phyloP scores from a whole-genome alignment of 30 jellyfish, hydroid and myxozoan species.

The Mastigias papua region DNA sequence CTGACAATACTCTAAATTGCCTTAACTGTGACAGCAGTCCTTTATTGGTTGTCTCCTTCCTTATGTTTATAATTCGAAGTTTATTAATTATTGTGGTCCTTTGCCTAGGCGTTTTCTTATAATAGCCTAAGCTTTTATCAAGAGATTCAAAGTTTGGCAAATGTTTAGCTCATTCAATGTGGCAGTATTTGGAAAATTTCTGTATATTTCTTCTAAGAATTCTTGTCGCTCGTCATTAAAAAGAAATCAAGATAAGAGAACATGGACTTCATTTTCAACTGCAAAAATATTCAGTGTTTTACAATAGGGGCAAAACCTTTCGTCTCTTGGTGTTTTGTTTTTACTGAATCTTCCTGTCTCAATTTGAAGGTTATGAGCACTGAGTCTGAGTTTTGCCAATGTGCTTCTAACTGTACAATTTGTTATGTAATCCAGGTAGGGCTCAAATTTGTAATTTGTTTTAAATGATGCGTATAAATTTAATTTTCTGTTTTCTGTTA shows the following conservation, averaged over 20 bases:
- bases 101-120: background rate
- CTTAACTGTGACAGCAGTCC: background rate
- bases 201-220: conserved; percentile 1
- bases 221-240: conserved; percentile 28
- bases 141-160: too few relatives aligned
- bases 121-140: too few relatives aligned
- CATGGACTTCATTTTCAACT: conserved; percentile 46
- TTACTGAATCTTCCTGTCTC: conserved; percentile 40
- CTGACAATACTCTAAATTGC: background rate
- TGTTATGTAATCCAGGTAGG: conserved; percentile 38
- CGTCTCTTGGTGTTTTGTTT: conserved; percentile 56
- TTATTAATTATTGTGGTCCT: background rate
- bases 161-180: background rate
- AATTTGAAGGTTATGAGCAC: conserved; percentile 44
- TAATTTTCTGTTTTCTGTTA: conserved; percentile 24
- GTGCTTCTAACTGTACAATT: conserved; percentile 13
- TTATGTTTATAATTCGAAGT: background rate
- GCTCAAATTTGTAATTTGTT: conserved; percentile 41
- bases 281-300: conserved; percentile 5
- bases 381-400: conserved; percentile 40
- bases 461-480: conserved; percentile 35
- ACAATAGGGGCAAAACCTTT: conserved; percentile 43
- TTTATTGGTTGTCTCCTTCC: background rate
- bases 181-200: conserved; percentile 30
- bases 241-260: conserved; percentile 23